Evolutionary conservation across 92 coral and sea anemone species (phyloP), one percentile per base, ranked within the genome.

Genomic region (Hydrozoanthus gracilis): DNA sequence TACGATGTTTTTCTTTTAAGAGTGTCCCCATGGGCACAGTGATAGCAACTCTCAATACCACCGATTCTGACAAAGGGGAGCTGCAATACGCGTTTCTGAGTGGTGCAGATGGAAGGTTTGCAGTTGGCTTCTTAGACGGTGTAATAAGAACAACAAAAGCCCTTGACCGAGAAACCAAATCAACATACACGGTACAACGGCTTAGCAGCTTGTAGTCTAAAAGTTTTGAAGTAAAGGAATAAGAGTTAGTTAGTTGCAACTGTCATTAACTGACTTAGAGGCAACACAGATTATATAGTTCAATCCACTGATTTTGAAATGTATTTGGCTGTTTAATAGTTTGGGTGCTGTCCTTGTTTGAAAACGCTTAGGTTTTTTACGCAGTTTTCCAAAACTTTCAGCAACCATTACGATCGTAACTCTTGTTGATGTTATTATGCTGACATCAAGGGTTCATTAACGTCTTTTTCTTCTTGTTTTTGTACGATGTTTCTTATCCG

Each of bases 41-140:
- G 12, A 52, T 91, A 50, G 73, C 89, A 49, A 74, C 4, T 44
- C 66, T 91, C 13, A 88, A 91, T 68, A 86, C 86, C 7, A 78
- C 92, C 0, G 87, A 56, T 27, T 27, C 51, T 35, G 79, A 58
- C 44, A 45, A 11, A 39, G 78, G 44, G 9, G 8, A 3, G 46
- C 47, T 88, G 47, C 66, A 27, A 50, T 91, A 88, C 78, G 52
- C 56, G 2, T 78, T 84, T 47, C 82, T 91, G 56, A 76, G 86
- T n/a, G 92, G 87, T 71, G 86, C 72, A 62, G 77, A 80, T 47
- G 92, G 86, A 82, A 88, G 16, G 56, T 91, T 91, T 67, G 9
- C 44, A 5, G 48, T 91, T 44, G 89, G 86, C 70, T 54, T 88
- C 5, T 55, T 87, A 4, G 83, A 82, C 12, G 94, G 94, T n/a